phyloP scores from a whole-genome alignment of 2,888 invertebrate genomes.

The Furcula furcula region DNA sequence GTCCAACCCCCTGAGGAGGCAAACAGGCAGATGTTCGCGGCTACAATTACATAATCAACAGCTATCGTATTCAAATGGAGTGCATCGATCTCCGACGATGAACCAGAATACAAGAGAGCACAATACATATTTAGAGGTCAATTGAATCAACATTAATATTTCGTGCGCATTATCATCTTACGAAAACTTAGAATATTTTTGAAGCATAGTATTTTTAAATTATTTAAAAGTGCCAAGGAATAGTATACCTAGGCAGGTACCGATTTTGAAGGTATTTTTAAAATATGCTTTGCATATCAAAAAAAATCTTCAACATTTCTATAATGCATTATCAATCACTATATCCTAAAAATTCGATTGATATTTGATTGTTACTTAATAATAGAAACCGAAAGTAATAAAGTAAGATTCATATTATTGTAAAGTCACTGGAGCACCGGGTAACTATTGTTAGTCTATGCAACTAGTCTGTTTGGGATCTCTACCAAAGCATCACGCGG shows the following conservation, averaged over 20 bases:
- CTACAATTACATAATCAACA: conserved; percentile 77
- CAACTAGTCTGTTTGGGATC: conserved; percentile 43
- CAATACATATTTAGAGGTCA: background rate
- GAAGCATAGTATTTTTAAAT: too few relatives aligned
- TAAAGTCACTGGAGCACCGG: conserved; percentile 72
- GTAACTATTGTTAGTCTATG: conserved; percentile 66
- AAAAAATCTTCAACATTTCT: too few relatives aligned
- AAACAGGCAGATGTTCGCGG: conserved; percentile 73
- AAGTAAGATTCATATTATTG: conserved; percentile 62
- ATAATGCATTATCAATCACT: too few relatives aligned
- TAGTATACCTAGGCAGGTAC: too few relatives aligned
- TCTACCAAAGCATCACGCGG: conserved; percentile 18
- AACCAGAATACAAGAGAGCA: conserved; percentile 14
- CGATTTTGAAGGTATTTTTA: too few relatives aligned
- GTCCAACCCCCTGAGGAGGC: conserved; percentile 53
- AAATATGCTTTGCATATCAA: too few relatives aligned
- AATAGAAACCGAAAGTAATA: conserved; percentile 68
- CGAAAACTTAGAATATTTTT: too few relatives aligned
- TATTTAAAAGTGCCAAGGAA: too few relatives aligned
- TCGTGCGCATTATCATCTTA: too few relatives aligned
- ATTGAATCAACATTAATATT: too few relatives aligned
- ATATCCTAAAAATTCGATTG: conserved; percentile 30
- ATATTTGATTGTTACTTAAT: conserved; percentile 40
- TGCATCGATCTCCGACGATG: conserved; percentile 43
- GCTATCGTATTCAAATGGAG: conserved; percentile 69